Evolutionary conservation across 2,113 vertebrate genomes (phyloP).

Genomic region (Nerophis ophidion): DNA sequence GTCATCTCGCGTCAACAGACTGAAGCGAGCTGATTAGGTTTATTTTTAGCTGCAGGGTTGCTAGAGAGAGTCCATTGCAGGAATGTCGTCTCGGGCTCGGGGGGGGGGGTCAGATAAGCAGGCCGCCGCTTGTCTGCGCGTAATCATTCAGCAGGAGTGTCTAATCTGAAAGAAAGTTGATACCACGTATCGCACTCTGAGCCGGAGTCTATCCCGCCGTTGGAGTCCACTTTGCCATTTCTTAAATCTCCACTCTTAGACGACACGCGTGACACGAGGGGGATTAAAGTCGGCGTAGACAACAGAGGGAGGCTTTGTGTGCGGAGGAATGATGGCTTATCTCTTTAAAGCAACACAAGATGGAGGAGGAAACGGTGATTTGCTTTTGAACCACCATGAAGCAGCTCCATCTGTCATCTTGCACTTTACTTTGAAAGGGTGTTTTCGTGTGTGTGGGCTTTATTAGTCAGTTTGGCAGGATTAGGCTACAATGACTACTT

Average conservation of each 20-base stretch:
- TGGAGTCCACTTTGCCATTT: too few species aligned
- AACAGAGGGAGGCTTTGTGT: constrained; percentile 41
- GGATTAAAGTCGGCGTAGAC: constrained; percentile 10
- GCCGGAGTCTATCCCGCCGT: background rate
- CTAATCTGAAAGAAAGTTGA: constrained; percentile 54
- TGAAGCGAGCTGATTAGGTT: constrained; percentile 15
- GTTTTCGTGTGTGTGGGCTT: too few species aligned
- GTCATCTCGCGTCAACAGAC: constrained; percentile 6
- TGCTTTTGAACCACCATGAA: background rate
- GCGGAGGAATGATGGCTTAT: constrained; percentile 28
- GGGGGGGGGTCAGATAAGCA: constrained; percentile 55
- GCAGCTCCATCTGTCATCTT: too few species aligned
- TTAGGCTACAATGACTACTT: too few species aligned
- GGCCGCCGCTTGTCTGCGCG: constrained; percentile 26
- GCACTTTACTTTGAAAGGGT: too few species aligned
- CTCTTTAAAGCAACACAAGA: constrained; percentile 28
- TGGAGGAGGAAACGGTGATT: background rate
- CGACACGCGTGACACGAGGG: too few species aligned
- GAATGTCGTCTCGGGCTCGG: constrained; percentile 48
- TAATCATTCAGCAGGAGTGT: constrained; percentile 53
- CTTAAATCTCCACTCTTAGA: too few species aligned
- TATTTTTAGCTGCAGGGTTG: constrained; percentile 49
- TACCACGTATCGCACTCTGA: background rate
- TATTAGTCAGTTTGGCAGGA: too few species aligned
- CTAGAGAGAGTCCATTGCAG: constrained; percentile 31